phyloP scores from a whole-genome alignment of 2,113 vertebrate species.

The Brachirus orientalis region DNA sequence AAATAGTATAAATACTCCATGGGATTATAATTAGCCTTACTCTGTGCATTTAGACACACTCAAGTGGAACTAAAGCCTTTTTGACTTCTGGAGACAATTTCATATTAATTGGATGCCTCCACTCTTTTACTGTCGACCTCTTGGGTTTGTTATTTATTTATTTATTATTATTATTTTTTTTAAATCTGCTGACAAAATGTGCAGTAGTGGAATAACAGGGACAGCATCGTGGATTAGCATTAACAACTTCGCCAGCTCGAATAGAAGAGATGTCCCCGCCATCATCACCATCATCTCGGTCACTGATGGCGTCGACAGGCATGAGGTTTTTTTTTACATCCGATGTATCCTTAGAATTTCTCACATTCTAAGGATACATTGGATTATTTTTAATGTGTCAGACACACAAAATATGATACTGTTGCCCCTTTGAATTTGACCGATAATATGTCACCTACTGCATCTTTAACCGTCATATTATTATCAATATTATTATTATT shows the following conservation, averaged over 20 bases:
- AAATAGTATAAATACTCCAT: constrained; percentile 71
- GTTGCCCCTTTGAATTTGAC: too few relatives aligned
- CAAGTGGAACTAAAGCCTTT: constrained; percentile 76
- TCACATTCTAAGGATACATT: too few relatives aligned
- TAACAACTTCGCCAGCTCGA: constrained; percentile 10
- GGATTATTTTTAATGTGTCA: too few relatives aligned
- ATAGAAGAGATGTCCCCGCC: constrained; percentile 11
- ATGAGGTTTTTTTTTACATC: too few relatives aligned
- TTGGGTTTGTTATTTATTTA: constrained; percentile 26
- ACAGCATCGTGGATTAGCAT: constrained; percentile 36
- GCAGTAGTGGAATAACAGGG: constrained; percentile 1
- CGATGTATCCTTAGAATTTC: too few relatives aligned
- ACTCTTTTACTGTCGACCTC: constrained; percentile 24
- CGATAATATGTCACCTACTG: too few relatives aligned
- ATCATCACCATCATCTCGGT: not conserved
- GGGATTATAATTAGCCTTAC: constrained; percentile 78
- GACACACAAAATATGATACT: too few relatives aligned
- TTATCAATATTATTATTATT: too few relatives aligned
- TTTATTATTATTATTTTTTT: constrained; percentile 1
- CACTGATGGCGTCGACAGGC: too few relatives aligned
- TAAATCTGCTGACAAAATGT: constrained; percentile 30
- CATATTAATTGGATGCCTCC: constrained; percentile 71
- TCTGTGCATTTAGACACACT: constrained; percentile 66
- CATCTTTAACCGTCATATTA: too few relatives aligned
- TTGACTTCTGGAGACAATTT: constrained; percentile 74